Conservation (phyloP, 2,113 vertebrate species). For the Psittacula cyanocephala region DNA sequence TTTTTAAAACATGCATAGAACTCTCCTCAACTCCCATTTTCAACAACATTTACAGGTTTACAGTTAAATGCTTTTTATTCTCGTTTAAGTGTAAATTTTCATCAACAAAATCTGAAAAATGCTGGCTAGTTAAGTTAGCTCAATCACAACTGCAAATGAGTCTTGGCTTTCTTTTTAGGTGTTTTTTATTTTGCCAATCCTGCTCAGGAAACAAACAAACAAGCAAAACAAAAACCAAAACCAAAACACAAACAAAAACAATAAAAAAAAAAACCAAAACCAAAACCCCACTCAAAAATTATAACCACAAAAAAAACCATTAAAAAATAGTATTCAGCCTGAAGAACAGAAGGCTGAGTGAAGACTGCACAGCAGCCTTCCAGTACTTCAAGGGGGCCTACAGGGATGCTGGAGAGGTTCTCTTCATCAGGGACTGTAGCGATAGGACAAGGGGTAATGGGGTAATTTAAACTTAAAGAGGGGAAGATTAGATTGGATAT, state of each 20-base stretch:
- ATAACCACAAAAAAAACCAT: background rate
- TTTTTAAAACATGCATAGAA: background rate
- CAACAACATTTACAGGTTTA: background rate
- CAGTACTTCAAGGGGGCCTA: background rate
- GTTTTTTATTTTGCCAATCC: background rate
- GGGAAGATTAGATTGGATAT: background rate
- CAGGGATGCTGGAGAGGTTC: background rate
- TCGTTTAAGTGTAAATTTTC: background rate
- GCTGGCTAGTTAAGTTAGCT: background rate
- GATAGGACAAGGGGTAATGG: background rate
- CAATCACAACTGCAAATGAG: background rate
- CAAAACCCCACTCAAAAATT: background rate
- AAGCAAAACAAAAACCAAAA: background rate
- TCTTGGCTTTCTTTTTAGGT: background rate
- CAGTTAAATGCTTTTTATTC: background rate
- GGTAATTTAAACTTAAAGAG: background rate
- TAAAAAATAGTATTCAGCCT: background rate
- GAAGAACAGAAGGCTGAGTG: background rate
- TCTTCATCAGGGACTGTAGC: background rate
- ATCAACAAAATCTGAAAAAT: background rate
- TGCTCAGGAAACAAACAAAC: background rate
- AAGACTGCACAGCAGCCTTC: background rate
- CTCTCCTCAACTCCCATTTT: background rate
- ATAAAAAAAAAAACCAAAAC: background rate
- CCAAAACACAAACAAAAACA: background rate